Percentiles rank a stretch among this genome's conserved stretches.
Evolutionary conservation across 2,797 vertebrate genomes (phyloP).

Genomic region (Myioborus miniatus): DNA sequence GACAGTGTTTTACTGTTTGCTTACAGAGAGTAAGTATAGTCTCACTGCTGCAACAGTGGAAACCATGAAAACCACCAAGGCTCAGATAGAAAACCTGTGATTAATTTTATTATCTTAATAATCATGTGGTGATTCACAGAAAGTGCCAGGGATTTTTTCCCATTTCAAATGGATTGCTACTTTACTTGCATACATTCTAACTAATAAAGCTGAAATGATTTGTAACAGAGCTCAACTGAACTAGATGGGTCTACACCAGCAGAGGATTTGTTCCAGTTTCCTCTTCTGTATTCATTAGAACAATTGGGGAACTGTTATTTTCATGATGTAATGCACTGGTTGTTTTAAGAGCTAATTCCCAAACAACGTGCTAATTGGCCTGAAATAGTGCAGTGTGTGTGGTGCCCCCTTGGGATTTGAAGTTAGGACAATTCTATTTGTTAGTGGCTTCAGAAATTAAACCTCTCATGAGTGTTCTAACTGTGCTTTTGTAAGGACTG

Average conservation of each 20-base stretch:
- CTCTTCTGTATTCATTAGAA: conserved; percentile 52
- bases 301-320: conserved; percentile 17
- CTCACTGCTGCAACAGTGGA: neutral
- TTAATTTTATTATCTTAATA: conserved; percentile 31
- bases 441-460: neutral
- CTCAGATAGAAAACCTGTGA: neutral
- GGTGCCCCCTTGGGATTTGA: neutral
- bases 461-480: neutral
- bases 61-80: neutral
- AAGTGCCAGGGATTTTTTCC: conserved; percentile 32
- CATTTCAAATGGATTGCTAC: conserved; percentile 31
- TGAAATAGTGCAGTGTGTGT: neutral
- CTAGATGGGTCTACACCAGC: neutral
- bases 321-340: conserved; percentile 5
- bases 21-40: neutral
- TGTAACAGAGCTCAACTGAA: neutral
- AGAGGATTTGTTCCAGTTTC: conserved; percentile 31
- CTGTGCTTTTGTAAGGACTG: neutral
- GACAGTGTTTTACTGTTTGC: neutral
- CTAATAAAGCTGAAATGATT: conserved; percentile 14
- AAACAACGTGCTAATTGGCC: neutral
- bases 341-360: neutral
- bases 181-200: conserved; percentile 62
- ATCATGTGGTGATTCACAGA: conserved; percentile 25
- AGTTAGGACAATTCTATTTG: neutral